These are phyloP conservation scores for Botia almorhae DNA, from an alignment of 2,797 vertebrate species.

Conservation along the genomic window DNA sequence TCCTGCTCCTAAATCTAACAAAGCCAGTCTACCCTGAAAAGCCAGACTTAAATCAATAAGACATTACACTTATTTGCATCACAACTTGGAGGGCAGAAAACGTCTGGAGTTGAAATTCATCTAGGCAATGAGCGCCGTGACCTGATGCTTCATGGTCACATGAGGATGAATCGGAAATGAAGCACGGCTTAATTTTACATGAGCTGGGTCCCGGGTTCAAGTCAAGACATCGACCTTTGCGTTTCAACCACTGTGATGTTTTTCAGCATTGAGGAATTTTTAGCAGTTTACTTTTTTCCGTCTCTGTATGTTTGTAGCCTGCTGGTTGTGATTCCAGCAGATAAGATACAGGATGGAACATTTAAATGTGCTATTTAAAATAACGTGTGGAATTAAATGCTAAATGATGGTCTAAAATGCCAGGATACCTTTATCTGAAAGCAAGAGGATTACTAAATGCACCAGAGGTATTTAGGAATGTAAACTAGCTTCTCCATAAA, in stretches of 20 bases:
- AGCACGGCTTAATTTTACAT: slow-evolving; percentile 52
- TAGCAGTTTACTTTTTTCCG: background rate
- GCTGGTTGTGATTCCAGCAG: no score
- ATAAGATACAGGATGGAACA: no score
- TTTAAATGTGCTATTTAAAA: no score
- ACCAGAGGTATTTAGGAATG: background rate
- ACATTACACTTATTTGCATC: slow-evolving; percentile 68
- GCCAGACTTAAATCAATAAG: slow-evolving; percentile 57
- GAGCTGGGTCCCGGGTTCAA: slow-evolving; percentile 31
- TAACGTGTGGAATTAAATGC: no score
- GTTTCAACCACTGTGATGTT: slow-evolving; percentile 32
- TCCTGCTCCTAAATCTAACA: slow-evolving; percentile 78
- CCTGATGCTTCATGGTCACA: slow-evolving; percentile 68
- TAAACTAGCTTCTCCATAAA: background rate
- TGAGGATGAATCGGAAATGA: slow-evolving; percentile 65
- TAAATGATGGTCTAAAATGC: background rate
- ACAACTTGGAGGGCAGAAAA: slow-evolving; percentile 61
- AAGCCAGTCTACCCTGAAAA: slow-evolving; percentile 82
- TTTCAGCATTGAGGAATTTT: background rate
- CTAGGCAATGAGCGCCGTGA: slow-evolving; percentile 50
- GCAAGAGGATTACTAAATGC: slow-evolving; percentile 1
- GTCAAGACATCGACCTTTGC: slow-evolving; percentile 60
- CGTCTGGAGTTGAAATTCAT: slow-evolving; percentile 7
- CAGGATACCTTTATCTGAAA: background rate
- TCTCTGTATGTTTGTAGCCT: no score